phyloP scores from a whole-genome alignment of 1,140 invertebrate species.

The Brachionus angularis region DNA sequence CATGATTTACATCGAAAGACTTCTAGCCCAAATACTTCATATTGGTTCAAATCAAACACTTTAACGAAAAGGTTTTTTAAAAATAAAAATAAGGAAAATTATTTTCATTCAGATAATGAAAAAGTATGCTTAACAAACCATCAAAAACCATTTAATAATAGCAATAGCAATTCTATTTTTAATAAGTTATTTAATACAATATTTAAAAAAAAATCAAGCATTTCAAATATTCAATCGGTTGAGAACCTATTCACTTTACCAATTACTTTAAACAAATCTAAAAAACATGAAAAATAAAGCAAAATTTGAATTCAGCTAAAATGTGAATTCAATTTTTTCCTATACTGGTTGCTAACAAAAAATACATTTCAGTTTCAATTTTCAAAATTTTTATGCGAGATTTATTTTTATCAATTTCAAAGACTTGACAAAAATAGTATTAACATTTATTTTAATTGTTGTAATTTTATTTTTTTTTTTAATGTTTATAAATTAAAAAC shows the following conservation, averaged over 20 bases:
- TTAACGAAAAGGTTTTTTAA: conserved; percentile 13
- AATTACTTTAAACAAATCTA: not conserved
- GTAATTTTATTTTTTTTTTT: too few relatives aligned
- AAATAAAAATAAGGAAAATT: not conserved
- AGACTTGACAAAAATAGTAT: too few relatives aligned
- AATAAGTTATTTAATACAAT: conserved; percentile 10
- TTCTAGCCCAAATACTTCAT: not conserved
- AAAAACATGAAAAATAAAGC: not conserved
- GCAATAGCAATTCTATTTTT: conserved; percentile 23
- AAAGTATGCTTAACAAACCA: conserved; percentile 25
- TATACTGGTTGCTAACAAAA: too few relatives aligned
- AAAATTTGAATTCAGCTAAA: not conserved
- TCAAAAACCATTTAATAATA: not conserved
- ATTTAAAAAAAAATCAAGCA: conserved; percentile 28
- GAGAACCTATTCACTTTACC: conserved; percentile 26
- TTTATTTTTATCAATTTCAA: too few relatives aligned
- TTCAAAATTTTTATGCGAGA: too few relatives aligned
- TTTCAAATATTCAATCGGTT: conserved; percentile 12
- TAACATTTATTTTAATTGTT: too few relatives aligned
- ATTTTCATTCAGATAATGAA: conserved; percentile 5
- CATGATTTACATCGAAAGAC: conserved; percentile 9
- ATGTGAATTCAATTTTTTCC: too few relatives aligned
- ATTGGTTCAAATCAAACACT: conserved; percentile 32
- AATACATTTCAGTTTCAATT: too few relatives aligned
- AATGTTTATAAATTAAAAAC: too few relatives aligned